Percentiles rank a stretch among this genome's conserved stretches.
These are phyloP conservation scores for Otocyon megalotis DNA, from an alignment of 2,113 vertebrate genomes.

Conservation along the genomic window DNA sequence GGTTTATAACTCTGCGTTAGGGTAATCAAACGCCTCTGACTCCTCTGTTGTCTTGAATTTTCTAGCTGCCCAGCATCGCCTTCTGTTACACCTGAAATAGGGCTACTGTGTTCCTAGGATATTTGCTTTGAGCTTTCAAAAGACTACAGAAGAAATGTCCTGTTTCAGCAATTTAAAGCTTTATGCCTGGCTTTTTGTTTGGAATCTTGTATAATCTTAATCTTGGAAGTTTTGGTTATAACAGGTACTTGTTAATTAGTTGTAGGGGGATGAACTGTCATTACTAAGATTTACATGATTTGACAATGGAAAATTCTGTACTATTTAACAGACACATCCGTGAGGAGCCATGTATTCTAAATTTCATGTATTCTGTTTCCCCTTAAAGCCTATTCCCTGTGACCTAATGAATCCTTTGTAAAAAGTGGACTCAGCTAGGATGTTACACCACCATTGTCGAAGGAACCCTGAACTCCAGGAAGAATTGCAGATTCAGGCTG, in stretches of 20 bases:
- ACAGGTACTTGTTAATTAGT: neutral
- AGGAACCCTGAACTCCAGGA: conserved; percentile 98
- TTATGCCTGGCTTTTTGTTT: neutral
- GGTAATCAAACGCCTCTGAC: neutral
- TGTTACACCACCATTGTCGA: conserved; percentile 99
- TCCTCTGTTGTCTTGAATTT: neutral
- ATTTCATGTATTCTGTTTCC: conserved; percentile 44
- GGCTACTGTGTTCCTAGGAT: neutral
- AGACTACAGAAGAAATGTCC: neutral
- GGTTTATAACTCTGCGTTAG: neutral
- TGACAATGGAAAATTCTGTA: neutral
- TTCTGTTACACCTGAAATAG: conserved; percentile 19
- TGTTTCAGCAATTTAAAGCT: neutral
- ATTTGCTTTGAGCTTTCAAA: conserved; percentile 16
- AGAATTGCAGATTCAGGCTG: conserved; percentile 99
- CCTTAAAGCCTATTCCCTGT: conserved; percentile 81
- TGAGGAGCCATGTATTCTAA: conserved; percentile 32
- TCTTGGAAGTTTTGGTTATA: neutral
- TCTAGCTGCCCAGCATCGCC: neutral
- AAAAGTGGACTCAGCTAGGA: conserved; percentile 92
- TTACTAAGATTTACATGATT: neutral
- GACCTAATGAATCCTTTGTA: conserved; percentile 89
- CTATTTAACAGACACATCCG: neutral
- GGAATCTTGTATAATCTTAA: neutral
- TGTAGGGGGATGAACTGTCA: neutral